A percentile compares a stretch with the other conserved stretches of the same genome.
Evolutionary conservation across 2,113 vertebrate genomes (phyloP).

Genomic region (Oryzias curvinotus): DNA sequence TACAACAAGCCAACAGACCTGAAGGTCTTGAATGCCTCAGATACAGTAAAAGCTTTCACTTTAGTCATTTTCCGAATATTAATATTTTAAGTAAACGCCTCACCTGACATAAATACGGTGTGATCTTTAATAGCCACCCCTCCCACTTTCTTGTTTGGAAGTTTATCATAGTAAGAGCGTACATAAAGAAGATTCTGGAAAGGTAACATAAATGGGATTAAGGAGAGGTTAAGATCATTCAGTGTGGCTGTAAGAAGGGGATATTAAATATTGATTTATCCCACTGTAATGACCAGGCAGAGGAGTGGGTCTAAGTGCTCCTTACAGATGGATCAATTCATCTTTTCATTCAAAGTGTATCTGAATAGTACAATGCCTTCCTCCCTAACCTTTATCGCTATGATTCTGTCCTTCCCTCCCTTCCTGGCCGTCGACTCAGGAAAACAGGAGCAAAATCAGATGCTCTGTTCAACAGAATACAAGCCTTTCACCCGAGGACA

Average conservation of each 20-base stretch:
- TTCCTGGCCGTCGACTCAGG: constrained; percentile 39
- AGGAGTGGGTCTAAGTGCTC: constrained; percentile 85
- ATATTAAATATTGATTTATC: constrained; percentile 95
- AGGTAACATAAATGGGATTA: constrained; percentile 89
- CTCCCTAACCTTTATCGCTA: constrained; percentile 56
- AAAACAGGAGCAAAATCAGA: constrained; percentile 40
- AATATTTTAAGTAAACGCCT: constrained; percentile 78
- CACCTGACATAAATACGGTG: constrained; percentile 83
- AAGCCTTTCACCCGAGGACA: constrained; percentile 66
- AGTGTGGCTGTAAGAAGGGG: constrained; percentile 78
- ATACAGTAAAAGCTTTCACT: constrained; percentile 79
- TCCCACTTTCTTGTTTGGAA: constrained; percentile 78
- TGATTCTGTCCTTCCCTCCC: constrained; percentile 19
- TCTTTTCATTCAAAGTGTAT: constrained; percentile 84
- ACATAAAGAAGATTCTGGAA: constrained; percentile 80
- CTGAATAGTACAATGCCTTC: constrained; percentile 73
- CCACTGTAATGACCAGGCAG: constrained; percentile 78
- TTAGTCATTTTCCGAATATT: constrained; percentile 82
- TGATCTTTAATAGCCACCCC: constrained; percentile 73
- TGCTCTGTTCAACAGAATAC: constrained; percentile 43
- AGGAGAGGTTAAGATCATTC: constrained; percentile 90
- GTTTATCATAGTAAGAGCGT: constrained; percentile 82
- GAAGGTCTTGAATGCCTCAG: constrained; percentile 58
- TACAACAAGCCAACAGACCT: constrained; percentile 63
- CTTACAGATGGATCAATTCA: constrained; percentile 85